Conservation (phyloP, 1,140 invertebrate genomes). For the Papilio polytes region DNA sequence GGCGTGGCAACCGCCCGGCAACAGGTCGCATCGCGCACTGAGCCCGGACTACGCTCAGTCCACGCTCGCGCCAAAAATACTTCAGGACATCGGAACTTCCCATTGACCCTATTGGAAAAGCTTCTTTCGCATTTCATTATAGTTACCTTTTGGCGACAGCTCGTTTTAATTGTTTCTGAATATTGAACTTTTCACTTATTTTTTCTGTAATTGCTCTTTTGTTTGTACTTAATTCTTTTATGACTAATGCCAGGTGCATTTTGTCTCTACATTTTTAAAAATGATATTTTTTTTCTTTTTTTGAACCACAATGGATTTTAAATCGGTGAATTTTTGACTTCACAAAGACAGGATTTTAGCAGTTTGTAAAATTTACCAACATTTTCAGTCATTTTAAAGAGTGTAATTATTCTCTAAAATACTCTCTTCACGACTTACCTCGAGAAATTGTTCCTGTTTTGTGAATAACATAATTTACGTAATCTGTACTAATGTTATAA, state of each 20-base stretch:
- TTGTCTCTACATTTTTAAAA: no score
- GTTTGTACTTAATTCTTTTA: background rate
- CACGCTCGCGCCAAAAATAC: conserved; percentile 81
- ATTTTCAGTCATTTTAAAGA: no score
- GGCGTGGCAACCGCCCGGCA: conserved; percentile 71
- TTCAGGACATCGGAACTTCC: conserved; percentile 70
- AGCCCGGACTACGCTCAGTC: conserved; percentile 59
- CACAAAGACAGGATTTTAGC: no score
- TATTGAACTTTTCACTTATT: background rate
- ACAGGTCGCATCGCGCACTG: conserved; percentile 80
- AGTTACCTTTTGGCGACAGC: conserved; percentile 43
- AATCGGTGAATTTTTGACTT: background rate
- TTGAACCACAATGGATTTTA: background rate
- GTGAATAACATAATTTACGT: background rate
- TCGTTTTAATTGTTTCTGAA: conserved; percentile 25
- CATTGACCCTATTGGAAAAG: conserved; percentile 78
- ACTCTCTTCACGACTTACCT: no score
- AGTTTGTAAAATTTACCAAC: no score
- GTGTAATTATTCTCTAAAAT: no score
- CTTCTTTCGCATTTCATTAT: conserved; percentile 70
- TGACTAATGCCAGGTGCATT: background rate
- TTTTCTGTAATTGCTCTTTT: background rate
- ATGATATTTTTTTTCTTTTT: no score
- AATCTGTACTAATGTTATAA: background rate
- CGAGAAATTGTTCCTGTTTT: no score